phyloP scores from a whole-genome alignment of 2,113 vertebrate species.

The Barnardius zonarius region DNA sequence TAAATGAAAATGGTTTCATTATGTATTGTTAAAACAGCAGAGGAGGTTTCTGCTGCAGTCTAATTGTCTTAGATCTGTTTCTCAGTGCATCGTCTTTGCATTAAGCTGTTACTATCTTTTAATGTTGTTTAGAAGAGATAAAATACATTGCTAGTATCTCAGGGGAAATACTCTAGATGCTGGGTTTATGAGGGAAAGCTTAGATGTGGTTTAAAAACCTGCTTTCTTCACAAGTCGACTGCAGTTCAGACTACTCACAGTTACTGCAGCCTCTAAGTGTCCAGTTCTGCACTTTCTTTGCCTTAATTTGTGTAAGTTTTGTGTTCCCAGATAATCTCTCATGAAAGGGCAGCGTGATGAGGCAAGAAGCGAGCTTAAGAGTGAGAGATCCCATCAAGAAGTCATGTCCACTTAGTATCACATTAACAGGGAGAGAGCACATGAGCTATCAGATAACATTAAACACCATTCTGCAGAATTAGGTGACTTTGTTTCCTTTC shows the following conservation, averaged over 20 bases:
- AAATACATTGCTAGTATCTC: not conserved
- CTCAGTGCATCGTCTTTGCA: not conserved
- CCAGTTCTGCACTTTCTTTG: not conserved
- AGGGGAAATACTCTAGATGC: not conserved
- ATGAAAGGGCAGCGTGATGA: not conserved
- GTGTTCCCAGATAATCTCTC: slow-evolving; percentile 10
- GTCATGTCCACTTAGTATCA: not conserved
- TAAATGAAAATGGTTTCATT: slow-evolving; percentile 25
- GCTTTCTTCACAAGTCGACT: not conserved
- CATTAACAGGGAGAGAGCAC: not conserved
- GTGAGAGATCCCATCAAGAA: not conserved
- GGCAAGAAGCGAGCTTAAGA: not conserved
- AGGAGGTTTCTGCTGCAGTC: not conserved
- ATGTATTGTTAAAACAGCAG: not conserved
- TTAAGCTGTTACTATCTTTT: not conserved
- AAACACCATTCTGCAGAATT: not conserved
- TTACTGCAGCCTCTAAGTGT: not conserved
- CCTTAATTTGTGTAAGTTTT: slow-evolving; percentile 15
- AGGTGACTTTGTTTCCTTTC: slow-evolving; percentile 40
- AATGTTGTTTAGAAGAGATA: not conserved
- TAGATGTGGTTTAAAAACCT: not conserved
- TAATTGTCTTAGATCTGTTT: slow-evolving; percentile 36
- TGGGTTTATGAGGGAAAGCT: not conserved
- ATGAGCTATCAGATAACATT: not conserved
- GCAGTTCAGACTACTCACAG: not conserved